These are phyloP conservation scores for Lynx canadensis DNA, from an alignment of 2,113 vertebrate species.

Conservation along the genomic window DNA sequence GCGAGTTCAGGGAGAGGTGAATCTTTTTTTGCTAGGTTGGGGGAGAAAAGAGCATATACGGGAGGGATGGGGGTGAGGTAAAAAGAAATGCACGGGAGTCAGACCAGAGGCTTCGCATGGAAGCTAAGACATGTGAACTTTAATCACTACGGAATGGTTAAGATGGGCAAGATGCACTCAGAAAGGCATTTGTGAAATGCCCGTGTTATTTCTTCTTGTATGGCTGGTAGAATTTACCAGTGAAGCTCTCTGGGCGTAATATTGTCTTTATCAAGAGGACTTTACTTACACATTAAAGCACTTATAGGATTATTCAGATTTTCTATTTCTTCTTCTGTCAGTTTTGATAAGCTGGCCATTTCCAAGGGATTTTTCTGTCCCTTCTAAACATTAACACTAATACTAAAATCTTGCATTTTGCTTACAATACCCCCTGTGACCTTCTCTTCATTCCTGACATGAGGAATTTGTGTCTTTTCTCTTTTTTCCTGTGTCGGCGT, in stretches of 20 bases:
- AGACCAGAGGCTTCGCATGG: background rate
- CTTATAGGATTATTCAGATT: background rate
- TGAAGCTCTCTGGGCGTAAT: background rate
- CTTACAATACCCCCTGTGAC: background rate
- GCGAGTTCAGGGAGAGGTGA: background rate
- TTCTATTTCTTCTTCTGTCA: background rate
- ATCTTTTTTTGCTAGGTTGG: background rate
- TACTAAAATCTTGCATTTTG: background rate
- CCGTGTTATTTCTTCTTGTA: background rate
- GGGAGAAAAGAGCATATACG: accelerated
- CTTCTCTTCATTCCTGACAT: background rate
- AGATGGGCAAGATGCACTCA: background rate
- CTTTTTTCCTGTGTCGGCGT: background rate
- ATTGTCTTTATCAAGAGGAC: background rate
- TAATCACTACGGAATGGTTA: background rate
- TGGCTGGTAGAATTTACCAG: background rate
- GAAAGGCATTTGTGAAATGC: background rate
- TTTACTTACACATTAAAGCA: background rate
- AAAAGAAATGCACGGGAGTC: background rate
- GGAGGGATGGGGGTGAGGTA: background rate
- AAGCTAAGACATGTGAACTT: background rate
- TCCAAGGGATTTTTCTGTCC: background rate
- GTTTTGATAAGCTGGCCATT: background rate
- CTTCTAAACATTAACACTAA: background rate
- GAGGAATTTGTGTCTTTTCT: background rate